These are phyloP conservation scores for Acleris holmiana DNA, from an alignment of 2,888 invertebrate species.

Conservation along the genomic window DNA sequence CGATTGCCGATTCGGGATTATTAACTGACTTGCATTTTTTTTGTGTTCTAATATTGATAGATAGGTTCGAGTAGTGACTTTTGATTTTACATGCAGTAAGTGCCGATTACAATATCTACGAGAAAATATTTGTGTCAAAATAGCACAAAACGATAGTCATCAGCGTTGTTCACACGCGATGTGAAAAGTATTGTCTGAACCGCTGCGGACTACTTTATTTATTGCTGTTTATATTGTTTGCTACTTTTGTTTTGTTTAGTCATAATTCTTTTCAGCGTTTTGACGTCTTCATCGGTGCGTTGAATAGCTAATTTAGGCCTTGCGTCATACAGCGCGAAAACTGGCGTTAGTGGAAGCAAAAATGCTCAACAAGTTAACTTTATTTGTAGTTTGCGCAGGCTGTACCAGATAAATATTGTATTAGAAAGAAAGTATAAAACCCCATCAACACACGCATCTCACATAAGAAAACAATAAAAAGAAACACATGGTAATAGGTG, in stretches of 20 bases:
- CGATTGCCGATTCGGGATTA: constrained; percentile 83
- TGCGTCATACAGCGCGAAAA: no score
- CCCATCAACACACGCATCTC: no score
- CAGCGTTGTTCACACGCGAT: constrained; percentile 66
- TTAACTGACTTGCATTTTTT: constrained; percentile 85
- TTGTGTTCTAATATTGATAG: constrained; percentile 85
- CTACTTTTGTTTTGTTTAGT: constrained; percentile 54
- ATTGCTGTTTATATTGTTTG: constrained; percentile 54
- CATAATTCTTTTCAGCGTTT: constrained; percentile 53
- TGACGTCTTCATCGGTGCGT: constrained; percentile 54
- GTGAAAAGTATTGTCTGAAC: constrained; percentile 66
- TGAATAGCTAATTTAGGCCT: not conserved
- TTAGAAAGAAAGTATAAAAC: no score
- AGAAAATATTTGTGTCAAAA: constrained; percentile 72
- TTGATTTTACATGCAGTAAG: constrained; percentile 68
- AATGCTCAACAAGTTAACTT: no score
- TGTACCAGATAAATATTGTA: no score
- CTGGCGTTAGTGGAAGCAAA: no score
- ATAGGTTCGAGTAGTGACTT: constrained; percentile 77
- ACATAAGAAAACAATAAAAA: no score
- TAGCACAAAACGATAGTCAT: constrained; percentile 74
- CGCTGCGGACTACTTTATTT: constrained; percentile 58
- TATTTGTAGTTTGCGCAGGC: no score
- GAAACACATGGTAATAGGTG: no score
- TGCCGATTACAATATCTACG: constrained; percentile 68